phyloP scores from a whole-genome alignment of 2,888 invertebrate genomes.

The Aporophyla nigra region DNA sequence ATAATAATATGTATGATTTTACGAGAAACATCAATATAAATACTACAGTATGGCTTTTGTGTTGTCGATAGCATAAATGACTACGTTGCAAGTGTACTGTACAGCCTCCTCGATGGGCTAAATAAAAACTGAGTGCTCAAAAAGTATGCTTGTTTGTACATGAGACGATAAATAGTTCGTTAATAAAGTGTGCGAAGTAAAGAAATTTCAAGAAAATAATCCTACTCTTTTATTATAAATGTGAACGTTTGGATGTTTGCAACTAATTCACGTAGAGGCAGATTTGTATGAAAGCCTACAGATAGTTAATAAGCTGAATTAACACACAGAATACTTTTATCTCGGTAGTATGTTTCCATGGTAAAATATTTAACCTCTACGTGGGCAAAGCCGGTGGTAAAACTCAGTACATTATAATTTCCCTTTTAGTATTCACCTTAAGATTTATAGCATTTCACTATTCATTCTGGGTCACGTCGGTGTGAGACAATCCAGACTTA shows the following conservation, averaged over 20 bases:
- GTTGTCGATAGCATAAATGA: neutral
- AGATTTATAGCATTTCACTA: neutral
- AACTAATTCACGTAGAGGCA: no score
- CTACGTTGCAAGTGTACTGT: neutral
- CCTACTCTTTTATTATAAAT: no score
- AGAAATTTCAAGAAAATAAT: neutral
- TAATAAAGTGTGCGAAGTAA: neutral
- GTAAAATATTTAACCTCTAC: no score
- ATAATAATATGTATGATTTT: neutral
- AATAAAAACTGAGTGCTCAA: neutral
- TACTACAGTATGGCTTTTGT: neutral
- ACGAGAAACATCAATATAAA: neutral
- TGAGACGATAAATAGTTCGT: neutral
- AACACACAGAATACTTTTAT: no score
- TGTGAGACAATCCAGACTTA: conserved; percentile 67
- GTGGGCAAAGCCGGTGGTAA: no score
- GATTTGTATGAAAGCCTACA: no score
- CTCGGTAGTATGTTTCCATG: no score
- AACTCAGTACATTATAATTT: neutral
- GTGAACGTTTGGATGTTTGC: no score
- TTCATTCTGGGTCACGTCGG: conserved; percentile 33
- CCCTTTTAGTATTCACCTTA: neutral
- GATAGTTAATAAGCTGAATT: no score
- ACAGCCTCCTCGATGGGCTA: neutral
- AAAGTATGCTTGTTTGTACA: neutral